Base-by-base conservation (phyloP, 2,888 invertebrate species). In the Andricus quercusramuli region DNA sequence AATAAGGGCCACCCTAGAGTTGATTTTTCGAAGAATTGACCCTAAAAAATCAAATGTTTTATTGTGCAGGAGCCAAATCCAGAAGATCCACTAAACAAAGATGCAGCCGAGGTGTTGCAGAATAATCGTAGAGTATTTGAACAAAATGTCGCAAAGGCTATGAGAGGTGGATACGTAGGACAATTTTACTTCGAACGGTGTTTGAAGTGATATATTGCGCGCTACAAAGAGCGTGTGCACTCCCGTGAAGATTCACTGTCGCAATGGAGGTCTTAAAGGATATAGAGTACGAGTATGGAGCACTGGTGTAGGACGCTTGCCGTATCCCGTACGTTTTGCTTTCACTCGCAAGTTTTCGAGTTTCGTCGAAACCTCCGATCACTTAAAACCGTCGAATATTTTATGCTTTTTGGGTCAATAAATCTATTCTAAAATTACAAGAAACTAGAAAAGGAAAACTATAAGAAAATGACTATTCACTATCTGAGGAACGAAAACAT, bases 41-140 rank as follows among this genome's bases (percentile, higher is more conserved):
- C 20, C 37, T 44, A n/a, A 41, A 37, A 37, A 67, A 41, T 22
- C 1, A 13, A 11, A 41, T 37, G 11, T 41, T 51, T 17, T 78
- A 84, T 15, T 44, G 83, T 92, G 20, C 90, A 98, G 98, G 99
- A 99, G 94, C 99, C 99, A 74, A 99, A 99, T 94, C 98, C 99
- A 3, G 99, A 99, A 93, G 99, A 99, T 94, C 99, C 99, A 15
- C 93, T 99, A 87, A 99, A 99, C 93, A 99, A 99, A 94, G 99
- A 99, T 93, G 99, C 99, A 20, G 99, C 99, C 4, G 99, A 99
- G 93, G 98, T 99, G 82, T 95, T 99, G 85, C 98, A 98, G 92
- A 98, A 96, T 92, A 99, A 99, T 93, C 95, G 98, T 91, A 95
- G 98, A 89, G 94, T 98, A 84, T 99, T 99, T 93, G 99, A 99